Evolutionary conservation across 2,797 vertebrate genomes (phyloP), one percentile per base, ranked within the genome.

Genomic region (Falco concolor): DNA sequence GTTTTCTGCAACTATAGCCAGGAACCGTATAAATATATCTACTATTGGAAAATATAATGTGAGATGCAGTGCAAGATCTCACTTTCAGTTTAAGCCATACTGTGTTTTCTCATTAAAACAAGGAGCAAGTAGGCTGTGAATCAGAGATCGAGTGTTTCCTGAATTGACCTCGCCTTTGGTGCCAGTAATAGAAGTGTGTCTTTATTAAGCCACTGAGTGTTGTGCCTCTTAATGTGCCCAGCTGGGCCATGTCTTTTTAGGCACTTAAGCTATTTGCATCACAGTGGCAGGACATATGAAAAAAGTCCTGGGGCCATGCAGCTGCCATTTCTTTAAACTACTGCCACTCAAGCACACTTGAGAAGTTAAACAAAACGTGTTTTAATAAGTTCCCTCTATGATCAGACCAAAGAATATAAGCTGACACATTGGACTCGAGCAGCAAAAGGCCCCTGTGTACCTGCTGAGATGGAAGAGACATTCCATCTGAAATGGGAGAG

Each of bases 151-250:
- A 65, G 21, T 4, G 25, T 87, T 87, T 89, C 87, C 91, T 85
- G 86, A 86, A 69, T 15, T 83, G 91, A 96, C 94, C 87, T 95
- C 44, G 6, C n/a, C 57, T 84, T 85, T 85, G 54, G 61, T 95
- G 84, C 68, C 61, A 60, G 64, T 61, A 81, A 87, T 64, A 92
- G 54, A 72, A 60, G 74, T 40, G 56, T 15, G 34, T 85, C 63
- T 89, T 91, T 91, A 59, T 79, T 53, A 77, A 93, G 45, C 36
- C 70, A n/a, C 36, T 5, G 47, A 64, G 64, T 63, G 75, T 5
- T 45, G 4, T 30, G 40, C 13, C 63, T 95, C 49, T 91, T 23
- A 34, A 50, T 50, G 3, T 21, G 59, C 40, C 84, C 53, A 85
- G 30, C 92, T 95, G 85, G 73, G 18, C 80, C 65, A 18, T 17